These are phyloP conservation scores for Eriosoma lanigerum DNA, from an alignment of 1,140 invertebrate species.

Conservation along the genomic window DNA sequence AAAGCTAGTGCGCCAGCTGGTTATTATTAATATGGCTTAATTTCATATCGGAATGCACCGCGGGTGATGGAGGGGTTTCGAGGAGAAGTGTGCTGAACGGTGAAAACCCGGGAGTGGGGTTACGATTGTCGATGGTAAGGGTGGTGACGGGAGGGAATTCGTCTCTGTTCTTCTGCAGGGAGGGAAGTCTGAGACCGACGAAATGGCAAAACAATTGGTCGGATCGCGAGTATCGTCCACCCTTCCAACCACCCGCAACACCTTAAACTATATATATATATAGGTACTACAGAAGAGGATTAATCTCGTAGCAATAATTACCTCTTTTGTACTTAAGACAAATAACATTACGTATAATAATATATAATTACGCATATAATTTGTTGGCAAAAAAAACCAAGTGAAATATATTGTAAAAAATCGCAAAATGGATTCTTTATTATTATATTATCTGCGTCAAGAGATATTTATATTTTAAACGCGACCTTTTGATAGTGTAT, in stretches of 20 bases:
- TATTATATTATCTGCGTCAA: neutral
- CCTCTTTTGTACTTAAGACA: slow-evolving; percentile 25
- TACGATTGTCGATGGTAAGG: neutral
- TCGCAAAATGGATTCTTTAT: too few relatives aligned
- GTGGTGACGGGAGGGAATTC: too few relatives aligned
- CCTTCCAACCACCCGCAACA: neutral
- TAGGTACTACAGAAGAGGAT: neutral
- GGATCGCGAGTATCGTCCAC: neutral
- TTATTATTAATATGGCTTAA: slow-evolving; percentile 51
- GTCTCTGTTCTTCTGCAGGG: too few relatives aligned
- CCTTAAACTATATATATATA: neutral
- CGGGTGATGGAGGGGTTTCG: neutral
- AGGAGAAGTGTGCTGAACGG: slow-evolving; percentile 9
- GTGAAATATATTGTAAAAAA: too few relatives aligned
- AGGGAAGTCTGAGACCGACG: neutral
- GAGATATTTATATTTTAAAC: neutral
- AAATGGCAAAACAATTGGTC: slow-evolving; percentile 49
- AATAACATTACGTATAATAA: neutral
- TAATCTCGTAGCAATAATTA: slow-evolving; percentile 43
- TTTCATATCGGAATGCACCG: slow-evolving; percentile 48
- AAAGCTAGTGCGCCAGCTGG: slow-evolving; percentile 47
- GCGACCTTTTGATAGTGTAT: slow-evolving; percentile 19
- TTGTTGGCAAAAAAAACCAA: too few relatives aligned
- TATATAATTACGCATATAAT: neutral
- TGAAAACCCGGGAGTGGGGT: neutral